Evolutionary conservation across 2,113 vertebrate species (phyloP).

Genomic region (Piprites chloris): DNA sequence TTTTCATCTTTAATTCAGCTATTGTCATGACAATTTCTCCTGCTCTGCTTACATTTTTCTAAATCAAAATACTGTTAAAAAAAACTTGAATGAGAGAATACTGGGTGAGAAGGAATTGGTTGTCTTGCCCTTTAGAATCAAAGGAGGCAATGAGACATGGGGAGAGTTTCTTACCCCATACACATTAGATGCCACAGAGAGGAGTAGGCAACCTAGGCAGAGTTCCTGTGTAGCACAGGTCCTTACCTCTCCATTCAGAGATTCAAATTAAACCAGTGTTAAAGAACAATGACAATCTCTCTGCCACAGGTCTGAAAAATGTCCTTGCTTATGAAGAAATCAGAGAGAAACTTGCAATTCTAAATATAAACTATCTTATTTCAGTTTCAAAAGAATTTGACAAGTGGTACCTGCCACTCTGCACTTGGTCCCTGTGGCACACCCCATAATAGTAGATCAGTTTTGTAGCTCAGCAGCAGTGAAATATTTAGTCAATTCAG

Average conservation of each 20-base stretch:
- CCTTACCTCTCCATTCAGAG: neutral
- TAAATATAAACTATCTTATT: neutral
- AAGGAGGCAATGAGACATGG: neutral
- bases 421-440: neutral
- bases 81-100: neutral
- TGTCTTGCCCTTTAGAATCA: neutral
- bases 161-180: neutral
- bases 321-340: neutral
- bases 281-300: neutral
- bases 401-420: neutral
- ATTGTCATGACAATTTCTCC: neutral
- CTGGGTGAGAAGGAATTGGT: neutral
- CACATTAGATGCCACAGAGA: neutral
- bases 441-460: neutral
- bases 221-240: neutral
- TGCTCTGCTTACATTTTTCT: neutral
- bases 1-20: slow-evolving; percentile 13
- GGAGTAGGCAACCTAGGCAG: neutral
- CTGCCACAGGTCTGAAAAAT: neutral
- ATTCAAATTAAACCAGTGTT: neutral
- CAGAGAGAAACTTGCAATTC: neutral
- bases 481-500: neutral
- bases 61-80: neutral
- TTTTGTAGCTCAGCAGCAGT: neutral
- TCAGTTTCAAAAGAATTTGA: neutral